Conservation (phyloP, 2,888 invertebrate genomes). For the Xylophagus ater region DNA sequence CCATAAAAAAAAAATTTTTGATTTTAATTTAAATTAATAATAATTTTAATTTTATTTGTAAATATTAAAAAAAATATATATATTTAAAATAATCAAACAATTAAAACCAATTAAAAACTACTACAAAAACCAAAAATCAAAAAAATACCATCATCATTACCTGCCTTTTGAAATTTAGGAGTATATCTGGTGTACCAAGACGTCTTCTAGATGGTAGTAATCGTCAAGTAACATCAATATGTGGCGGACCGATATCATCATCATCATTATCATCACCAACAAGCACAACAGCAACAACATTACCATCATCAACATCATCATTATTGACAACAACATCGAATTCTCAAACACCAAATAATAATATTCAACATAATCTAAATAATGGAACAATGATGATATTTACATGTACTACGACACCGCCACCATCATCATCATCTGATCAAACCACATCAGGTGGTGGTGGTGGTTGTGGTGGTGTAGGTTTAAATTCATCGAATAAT, state of each 20-base stretch:
- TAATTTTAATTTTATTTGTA: no score
- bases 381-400: conserved; percentile 9
- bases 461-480: neutral
- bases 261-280: conserved; percentile 31
- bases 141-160: conserved; percentile 9
- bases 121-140: conserved; percentile 2
- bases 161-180: no score
- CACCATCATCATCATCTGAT: conserved; percentile 6
- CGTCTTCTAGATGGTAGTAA: conserved; percentile 37
- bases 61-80: no score
- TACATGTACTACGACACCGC: conserved; percentile 7
- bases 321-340: conserved; percentile 11
- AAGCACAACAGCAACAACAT: conserved; percentile 32
- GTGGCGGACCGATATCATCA: conserved; percentile 22
- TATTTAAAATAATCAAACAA: neutral
- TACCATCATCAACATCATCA: conserved; percentile 28
- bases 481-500: conserved; percentile 16
- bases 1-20: conserved; percentile 1
- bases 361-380: neutral
- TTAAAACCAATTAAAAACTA: conserved; percentile 1
- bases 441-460: neutral
- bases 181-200: conserved; percentile 38
- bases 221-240: conserved; percentile 28
- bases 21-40: no score
- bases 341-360: neutral